Evolutionary conservation across 2,888 invertebrate genomes (phyloP).

Genomic region (Drosophila meridionalis): DNA sequence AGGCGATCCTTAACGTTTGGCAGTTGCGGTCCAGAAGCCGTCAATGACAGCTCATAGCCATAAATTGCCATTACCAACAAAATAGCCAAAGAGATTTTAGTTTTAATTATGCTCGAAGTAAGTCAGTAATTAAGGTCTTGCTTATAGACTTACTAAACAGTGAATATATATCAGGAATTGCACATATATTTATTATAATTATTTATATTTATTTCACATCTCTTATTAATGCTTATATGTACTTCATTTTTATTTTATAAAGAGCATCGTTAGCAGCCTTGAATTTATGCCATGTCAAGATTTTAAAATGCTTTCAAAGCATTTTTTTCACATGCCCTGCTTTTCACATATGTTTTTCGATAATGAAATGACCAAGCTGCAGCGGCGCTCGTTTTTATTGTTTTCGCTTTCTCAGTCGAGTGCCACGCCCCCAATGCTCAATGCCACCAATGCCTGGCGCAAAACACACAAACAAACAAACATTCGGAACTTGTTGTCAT

Average conservation of each 20-base stretch:
- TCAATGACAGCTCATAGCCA: slow-evolving; percentile 10
- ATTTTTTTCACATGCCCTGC: slow-evolving; percentile 13
- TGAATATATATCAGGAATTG: too few species aligned
- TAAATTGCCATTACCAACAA: background rate
- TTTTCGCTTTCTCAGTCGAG: slow-evolving; percentile 25
- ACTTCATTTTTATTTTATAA: background rate
- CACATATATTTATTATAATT: too few species aligned
- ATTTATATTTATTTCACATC: too few species aligned
- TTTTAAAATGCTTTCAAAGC: slow-evolving; percentile 5
- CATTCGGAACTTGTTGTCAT: slow-evolving; percentile 52
- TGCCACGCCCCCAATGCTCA: background rate
- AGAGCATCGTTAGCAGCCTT: background rate
- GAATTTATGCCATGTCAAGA: slow-evolving; percentile 5
- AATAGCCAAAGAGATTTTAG: background rate
- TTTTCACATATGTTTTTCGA: slow-evolving; percentile 22
- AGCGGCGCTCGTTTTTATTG: slow-evolving; percentile 19
- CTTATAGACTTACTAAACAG: too few species aligned
- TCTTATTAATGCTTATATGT: too few species aligned
- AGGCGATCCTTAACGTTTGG: slow-evolving; percentile 11
- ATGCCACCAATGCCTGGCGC: background rate
- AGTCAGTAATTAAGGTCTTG: too few species aligned
- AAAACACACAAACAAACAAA: slow-evolving; percentile 10
- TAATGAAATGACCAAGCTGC: slow-evolving; percentile 37
- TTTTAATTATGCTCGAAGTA: background rate
- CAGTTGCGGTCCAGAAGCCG: slow-evolving; percentile 10